Percentiles rank a stretch among this genome's conserved stretches.
Conservation (phyloP, 2,113 vertebrate species). For the Strigops habroptila region DNA sequence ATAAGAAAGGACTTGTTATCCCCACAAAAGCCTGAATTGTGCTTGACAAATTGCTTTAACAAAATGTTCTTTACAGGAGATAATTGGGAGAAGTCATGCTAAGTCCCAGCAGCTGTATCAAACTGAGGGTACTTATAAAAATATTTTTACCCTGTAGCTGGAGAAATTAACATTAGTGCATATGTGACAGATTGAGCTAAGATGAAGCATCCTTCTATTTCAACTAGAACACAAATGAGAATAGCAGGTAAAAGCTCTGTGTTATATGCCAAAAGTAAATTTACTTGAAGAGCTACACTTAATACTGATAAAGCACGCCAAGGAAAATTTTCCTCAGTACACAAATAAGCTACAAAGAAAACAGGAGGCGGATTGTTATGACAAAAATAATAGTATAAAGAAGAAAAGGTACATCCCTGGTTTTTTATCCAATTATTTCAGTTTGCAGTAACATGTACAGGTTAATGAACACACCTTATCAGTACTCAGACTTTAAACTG, state of each 20-base stretch:
- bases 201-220: not conserved
- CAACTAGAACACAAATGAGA: not conserved
- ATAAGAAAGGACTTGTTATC: not conserved
- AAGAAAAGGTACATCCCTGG: not conserved
- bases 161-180: not conserved
- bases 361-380: not conserved
- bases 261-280: not conserved
- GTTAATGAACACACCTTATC: not conserved
- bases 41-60: constrained; percentile 6
- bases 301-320: not conserved
- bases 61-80: not conserved
- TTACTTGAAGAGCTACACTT: not conserved
- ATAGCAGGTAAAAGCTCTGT: not conserved
- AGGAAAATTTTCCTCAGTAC: not conserved
- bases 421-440: not conserved
- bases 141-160: not conserved
- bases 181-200: not conserved
- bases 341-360: not conserved
- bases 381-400: not conserved
- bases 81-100: not conserved
- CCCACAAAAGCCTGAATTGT: not conserved
- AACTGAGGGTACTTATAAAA: not conserved
- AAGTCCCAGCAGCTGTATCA: not conserved
- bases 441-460: not conserved
- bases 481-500: not conserved